phyloP scores from a whole-genome alignment of 2,113 vertebrate genomes.

The Pelmatolapia mariae region DNA sequence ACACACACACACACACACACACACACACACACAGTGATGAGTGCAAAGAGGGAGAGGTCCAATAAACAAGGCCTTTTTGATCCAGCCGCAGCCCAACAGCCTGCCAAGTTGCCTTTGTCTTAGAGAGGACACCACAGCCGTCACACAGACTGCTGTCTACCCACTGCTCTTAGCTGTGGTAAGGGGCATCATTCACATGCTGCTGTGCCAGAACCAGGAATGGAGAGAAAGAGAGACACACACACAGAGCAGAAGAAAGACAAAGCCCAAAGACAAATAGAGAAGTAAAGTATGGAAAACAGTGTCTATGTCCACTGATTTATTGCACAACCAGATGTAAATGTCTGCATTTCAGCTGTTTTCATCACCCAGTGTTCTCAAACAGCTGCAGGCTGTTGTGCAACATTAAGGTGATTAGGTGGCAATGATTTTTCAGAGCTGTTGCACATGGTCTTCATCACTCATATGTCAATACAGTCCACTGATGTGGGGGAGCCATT shows the following conservation, averaged over 20 bases:
- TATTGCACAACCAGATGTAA: neutral
- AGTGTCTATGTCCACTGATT: neutral
- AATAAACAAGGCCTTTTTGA: slow-evolving; percentile 70
- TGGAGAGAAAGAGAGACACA: neutral
- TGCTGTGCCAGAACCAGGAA: slow-evolving; percentile 34
- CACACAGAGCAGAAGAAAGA: neutral
- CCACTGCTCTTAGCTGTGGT: slow-evolving; percentile 51
- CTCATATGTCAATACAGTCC: slow-evolving; percentile 2
- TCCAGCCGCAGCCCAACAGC: slow-evolving; percentile 53
- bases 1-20: neutral
- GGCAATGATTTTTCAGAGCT: slow-evolving; percentile 9
- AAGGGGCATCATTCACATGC: slow-evolving; percentile 56
- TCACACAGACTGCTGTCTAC: slow-evolving; percentile 60
- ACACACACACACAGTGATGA: slow-evolving; percentile 42
- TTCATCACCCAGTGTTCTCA: slow-evolving; percentile 16
- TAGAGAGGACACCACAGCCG: slow-evolving; percentile 56
- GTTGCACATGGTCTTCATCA: slow-evolving; percentile 50
- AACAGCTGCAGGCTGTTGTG: slow-evolving; percentile 20
- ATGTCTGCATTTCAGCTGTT: slow-evolving; percentile 2
- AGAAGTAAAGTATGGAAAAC: neutral
- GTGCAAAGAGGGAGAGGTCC: slow-evolving; percentile 52
- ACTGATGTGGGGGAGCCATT: slow-evolving; percentile 11
- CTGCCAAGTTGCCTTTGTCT: slow-evolving; percentile 72
- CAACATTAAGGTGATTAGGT: slow-evolving; percentile 47
- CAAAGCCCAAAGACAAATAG: neutral